These are phyloP conservation scores for Chroicocephalus ridibundus DNA, from an alignment of 2,113 vertebrate species.

Conservation along the genomic window DNA sequence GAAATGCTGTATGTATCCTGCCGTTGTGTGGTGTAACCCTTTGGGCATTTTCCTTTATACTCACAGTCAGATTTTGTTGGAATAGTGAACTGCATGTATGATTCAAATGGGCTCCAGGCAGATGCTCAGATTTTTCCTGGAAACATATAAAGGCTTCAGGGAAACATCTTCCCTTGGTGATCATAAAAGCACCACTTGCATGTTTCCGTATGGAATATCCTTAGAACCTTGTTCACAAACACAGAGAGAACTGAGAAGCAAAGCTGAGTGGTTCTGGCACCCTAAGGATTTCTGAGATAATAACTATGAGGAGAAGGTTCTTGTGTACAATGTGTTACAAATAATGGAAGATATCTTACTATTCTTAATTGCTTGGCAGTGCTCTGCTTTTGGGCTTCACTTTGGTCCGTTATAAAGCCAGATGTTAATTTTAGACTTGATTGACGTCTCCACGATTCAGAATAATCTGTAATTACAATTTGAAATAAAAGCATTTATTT, in stretches of 20 bases:
- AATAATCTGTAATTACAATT: background rate
- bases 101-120: conserved; percentile 69
- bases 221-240: conserved; percentile 39
- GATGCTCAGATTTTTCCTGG: conserved; percentile 58
- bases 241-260: conserved; percentile 29
- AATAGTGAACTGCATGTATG: conserved; percentile 54
- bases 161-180: conserved; percentile 68
- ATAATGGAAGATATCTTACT: background rate
- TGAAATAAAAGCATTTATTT: background rate
- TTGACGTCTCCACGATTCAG: background rate
- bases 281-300: conserved; percentile 27
- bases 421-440: background rate
- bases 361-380: background rate
- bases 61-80: conserved; percentile 33
- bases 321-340: background rate
- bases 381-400: background rate
- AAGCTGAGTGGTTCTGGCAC: conserved; percentile 41
- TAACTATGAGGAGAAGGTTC: background rate
- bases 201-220: conserved; percentile 41
- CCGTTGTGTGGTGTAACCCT: conserved; percentile 43
- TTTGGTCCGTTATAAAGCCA: background rate
- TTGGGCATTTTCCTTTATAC: conserved; percentile 62
- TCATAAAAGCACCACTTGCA: conserved; percentile 67
- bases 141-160: conserved; percentile 73
- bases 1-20: conserved; percentile 12